A percentile compares a stretch with the other conserved stretches of the same genome.
Evolutionary conservation across 1,140 invertebrate genomes (phyloP).

Genomic region (Drosophila sp.): DNA sequence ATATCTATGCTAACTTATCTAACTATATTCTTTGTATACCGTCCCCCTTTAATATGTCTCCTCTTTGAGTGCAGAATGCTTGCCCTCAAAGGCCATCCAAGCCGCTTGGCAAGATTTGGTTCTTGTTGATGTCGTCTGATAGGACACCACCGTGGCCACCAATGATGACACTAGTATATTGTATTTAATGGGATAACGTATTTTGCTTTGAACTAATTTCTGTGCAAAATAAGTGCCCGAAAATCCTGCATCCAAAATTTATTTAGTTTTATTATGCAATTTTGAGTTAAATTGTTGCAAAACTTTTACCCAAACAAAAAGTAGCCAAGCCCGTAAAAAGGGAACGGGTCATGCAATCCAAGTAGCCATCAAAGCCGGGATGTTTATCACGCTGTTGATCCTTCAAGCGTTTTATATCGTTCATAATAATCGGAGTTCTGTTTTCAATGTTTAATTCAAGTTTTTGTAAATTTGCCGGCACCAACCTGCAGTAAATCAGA

Average conservation of each 20-base stretch:
- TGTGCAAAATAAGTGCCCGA: slow-evolving; percentile 83
- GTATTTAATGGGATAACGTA: slow-evolving; percentile 81
- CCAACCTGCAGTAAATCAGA: slow-evolving; percentile 5
- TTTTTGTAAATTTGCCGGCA: not conserved
- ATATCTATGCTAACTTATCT: slow-evolving; percentile 33
- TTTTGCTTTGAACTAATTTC: slow-evolving; percentile 75
- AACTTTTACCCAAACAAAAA: slow-evolving; percentile 83
- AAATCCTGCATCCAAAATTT: slow-evolving; percentile 76
- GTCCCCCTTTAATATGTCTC: slow-evolving; percentile 41
- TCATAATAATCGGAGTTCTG: slow-evolving; percentile 64
- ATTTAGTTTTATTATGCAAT: slow-evolving; percentile 68
- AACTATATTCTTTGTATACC: slow-evolving; percentile 7
- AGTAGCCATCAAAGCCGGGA: slow-evolving; percentile 84
- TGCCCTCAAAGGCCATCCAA: slow-evolving; percentile 84
- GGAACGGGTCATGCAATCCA: slow-evolving; percentile 84
- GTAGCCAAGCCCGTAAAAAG: slow-evolving; percentile 83
- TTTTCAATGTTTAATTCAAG: not conserved
- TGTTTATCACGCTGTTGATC: slow-evolving; percentile 83
- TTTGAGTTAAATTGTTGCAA: slow-evolving; percentile 15
- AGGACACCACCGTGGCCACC: slow-evolving; percentile 72
- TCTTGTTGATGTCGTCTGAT: slow-evolving; percentile 82
- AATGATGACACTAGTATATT: slow-evolving; percentile 82
- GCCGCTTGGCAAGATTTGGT: slow-evolving; percentile 83
- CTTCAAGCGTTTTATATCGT: slow-evolving; percentile 82
- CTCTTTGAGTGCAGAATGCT: slow-evolving; percentile 83